phyloP scores from a whole-genome alignment of 2,113 vertebrate genomes.

The Spizaetus ornatus region DNA sequence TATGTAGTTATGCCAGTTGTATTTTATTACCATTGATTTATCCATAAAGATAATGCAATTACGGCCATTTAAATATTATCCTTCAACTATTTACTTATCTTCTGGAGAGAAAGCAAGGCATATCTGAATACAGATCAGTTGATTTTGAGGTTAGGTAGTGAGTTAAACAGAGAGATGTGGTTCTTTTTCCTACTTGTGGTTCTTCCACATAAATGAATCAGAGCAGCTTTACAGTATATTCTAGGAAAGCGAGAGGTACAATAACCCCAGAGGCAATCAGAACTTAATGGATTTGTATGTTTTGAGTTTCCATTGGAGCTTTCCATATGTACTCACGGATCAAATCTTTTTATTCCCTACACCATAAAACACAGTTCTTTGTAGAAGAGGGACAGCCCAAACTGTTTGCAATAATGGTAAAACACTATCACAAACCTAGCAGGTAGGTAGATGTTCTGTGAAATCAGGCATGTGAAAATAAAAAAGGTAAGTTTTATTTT shows the following conservation, averaged over 20 bases:
- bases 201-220: constrained; percentile 20
- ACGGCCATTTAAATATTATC: constrained; percentile 29
- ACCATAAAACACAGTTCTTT: not conserved
- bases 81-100: constrained; percentile 5
- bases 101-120: not conserved
- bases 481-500: not conserved
- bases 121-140: not conserved
- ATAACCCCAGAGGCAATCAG: not conserved
- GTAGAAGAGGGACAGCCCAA: not conserved
- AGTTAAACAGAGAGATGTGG: not conserved
- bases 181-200: not conserved
- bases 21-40: constrained; percentile 39
- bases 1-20: not conserved
- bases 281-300: not conserved
- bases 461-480: not conserved
- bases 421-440: not conserved
- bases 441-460: not conserved
- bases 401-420: not conserved
- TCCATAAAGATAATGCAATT: constrained; percentile 27
- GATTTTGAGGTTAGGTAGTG: not conserved
- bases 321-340: not conserved
- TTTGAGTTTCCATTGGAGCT: not conserved
- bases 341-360: not conserved
- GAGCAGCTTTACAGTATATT: not conserved
- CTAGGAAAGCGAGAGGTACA: not conserved